phyloP scores from a whole-genome alignment of 2,113 vertebrate genomes.

The Passer domesticus region DNA sequence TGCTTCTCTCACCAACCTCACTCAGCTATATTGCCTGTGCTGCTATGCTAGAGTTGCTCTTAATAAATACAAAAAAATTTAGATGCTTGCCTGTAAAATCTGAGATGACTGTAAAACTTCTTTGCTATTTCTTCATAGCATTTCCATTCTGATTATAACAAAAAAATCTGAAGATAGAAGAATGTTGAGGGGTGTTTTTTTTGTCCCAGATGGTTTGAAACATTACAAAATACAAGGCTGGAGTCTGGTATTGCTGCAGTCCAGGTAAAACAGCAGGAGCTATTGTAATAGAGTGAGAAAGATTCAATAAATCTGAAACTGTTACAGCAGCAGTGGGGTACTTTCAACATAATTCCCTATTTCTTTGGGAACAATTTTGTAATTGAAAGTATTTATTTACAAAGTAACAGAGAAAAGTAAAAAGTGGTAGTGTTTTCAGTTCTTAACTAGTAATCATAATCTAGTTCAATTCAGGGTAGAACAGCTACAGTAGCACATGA shows the following conservation, averaged over 20 bases:
- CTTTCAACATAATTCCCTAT: slow-evolving; percentile 50
- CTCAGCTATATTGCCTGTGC: not conserved
- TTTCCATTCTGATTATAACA: not conserved
- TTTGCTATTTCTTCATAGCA: not conserved
- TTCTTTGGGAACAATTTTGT: slow-evolving; percentile 66
- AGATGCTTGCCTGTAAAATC: not conserved
- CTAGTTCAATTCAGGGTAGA: slow-evolving; percentile 44
- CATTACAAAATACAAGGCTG: not conserved
- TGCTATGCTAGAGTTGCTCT: not conserved
- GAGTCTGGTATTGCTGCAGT: slow-evolving; percentile 32
- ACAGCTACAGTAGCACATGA: not conserved
- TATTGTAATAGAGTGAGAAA: slow-evolving; percentile 34
- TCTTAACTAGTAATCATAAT: slow-evolving; percentile 66
- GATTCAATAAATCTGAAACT: slow-evolving; percentile 56
- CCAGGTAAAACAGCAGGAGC: slow-evolving; percentile 66
- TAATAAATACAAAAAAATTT: slow-evolving; percentile 12
- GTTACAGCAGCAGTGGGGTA: slow-evolving; percentile 43
- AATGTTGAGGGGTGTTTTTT: not conserved
- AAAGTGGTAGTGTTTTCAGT: slow-evolving; percentile 47
- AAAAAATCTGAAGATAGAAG: slow-evolving; percentile 6
- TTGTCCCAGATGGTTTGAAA: slow-evolving; percentile 24
- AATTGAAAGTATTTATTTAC: slow-evolving; percentile 68
- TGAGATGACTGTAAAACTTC: not conserved
- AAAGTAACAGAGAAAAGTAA: slow-evolving; percentile 51
- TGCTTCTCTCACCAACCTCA: not conserved